Evolutionary conservation across 2,888 invertebrate genomes (phyloP), one percentile per base, ranked within the genome.

Genomic region (Parnassius smintheus): DNA sequence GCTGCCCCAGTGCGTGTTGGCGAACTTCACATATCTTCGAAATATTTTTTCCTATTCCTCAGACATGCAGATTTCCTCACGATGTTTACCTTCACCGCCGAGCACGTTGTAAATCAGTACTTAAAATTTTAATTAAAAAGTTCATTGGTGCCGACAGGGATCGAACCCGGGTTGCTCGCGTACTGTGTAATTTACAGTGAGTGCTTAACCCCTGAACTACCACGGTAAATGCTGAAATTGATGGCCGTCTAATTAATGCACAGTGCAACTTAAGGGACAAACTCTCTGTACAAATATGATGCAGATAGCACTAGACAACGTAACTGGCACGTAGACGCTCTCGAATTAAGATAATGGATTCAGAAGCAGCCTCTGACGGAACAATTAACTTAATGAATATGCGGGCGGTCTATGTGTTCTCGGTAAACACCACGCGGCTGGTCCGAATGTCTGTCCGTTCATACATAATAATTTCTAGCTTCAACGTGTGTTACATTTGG

Each of bases 361-460:
- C 69, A 65, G 59, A 66, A 60, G 71, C 72, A 56, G 59, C 63
- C 70, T 67, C 75, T 72, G 77, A 72, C 74, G 66, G 75, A 71
- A 79, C 82, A 82, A 84, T 84, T 83, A 82, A 72, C 75, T 72
- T 84, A 81, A 84, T 84, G 79, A 83, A 83, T 83, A 83, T 81
- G 80, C 75, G 75, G 75, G 69, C 70, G 70, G 72, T 56, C 65
- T 61, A 66, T 67, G 65, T 59, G 61, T 50, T 45, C 53, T 35
- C 50, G 59, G 50, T 59, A 65, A 54, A 61, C 60, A 64, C 66
- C 50, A 63, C 61, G 63, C 65, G 59, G 55, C 25, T 56, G 54
- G 62, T 59, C 66, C 65, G 63, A 60, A 63, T 64, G 67, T 59
- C 56, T 54, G 54, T 58, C 57, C 42, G 56, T 46, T 52, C 56